Evolutionary conservation across 2,888 invertebrate species (phyloP).

Genomic region (Teleogryllus oceanicus): DNA sequence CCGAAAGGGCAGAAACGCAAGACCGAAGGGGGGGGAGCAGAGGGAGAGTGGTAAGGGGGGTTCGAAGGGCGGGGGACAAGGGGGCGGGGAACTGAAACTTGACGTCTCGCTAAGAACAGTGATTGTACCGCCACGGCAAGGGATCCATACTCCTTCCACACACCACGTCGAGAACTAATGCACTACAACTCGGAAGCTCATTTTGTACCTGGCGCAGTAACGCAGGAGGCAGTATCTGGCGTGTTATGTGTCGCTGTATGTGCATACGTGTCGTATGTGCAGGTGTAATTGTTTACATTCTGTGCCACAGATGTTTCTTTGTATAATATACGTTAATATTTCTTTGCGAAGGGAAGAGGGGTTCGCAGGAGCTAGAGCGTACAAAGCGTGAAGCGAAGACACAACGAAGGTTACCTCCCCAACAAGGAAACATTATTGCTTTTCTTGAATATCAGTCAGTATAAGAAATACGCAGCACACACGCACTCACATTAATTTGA

Average conservation of each 20-base stretch:
- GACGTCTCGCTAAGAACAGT: too few species aligned
- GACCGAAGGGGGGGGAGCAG: not conserved
- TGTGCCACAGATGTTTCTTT: not conserved
- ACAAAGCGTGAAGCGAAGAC: not conserved
- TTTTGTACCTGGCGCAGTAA: conserved; percentile 19
- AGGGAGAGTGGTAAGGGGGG: not conserved
- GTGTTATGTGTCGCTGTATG: conserved; percentile 19
- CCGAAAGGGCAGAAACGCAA: not conserved
- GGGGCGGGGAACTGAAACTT: too few species aligned
- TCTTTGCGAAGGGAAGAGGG: too few species aligned
- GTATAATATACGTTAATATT: too few species aligned
- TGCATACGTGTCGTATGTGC: not conserved
- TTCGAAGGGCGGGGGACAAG: not conserved
- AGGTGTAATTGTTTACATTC: not conserved
- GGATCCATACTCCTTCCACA: not conserved
- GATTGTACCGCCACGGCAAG: too few species aligned
- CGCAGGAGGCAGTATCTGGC: conserved; percentile 19
- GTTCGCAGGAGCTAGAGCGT: too few species aligned
- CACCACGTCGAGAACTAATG: conserved; percentile 22
- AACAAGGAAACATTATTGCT: conserved; percentile 35
- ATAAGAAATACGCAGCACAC: conserved; percentile 32
- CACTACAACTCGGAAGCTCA: conserved; percentile 26
- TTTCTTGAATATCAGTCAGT: conserved; percentile 37
- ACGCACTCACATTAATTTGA: conserved; percentile 24
- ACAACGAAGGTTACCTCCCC: conserved; percentile 24